Base-by-base conservation (phyloP, 2,797 vertebrate genomes). In the Aplochiton taeniatus region DNA sequence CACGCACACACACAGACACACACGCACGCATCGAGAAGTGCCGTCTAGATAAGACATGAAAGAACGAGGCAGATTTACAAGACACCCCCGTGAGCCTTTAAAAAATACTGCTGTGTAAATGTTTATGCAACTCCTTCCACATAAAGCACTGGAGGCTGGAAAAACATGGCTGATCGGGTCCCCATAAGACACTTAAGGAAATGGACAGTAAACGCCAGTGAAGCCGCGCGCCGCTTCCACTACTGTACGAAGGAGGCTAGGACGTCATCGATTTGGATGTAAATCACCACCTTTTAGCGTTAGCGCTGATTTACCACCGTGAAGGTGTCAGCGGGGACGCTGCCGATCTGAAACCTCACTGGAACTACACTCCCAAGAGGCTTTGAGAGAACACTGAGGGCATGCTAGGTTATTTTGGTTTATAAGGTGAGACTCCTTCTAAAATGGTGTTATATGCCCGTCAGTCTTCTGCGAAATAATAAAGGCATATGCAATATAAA, bases 41-140 rank as follows among this genome's bases (percentile, higher is more conserved):
- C 67, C 61, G 74, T 77, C 80, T 61, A 94, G 96, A 97, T 98
- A 96, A 96, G 90, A 84, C 92, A 94, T 97, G 94, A 97, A 96
- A 96, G 95, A 77, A 72, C 70, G 59, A 9, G 88, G 83, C 70
- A 73, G 84, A 93, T 92, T 92, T 94, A 94, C 92, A 92, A 84
- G 91, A 92, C 90, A 89, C 82, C 83, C 82, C 76, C 77, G 91
- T 92, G 91, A 91, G 88, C 83, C 86, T 90, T 91, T 90, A 93
- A 92, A 93, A 91, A 93, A 92, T 91, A 93, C 89, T 88, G 90
- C 92, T 93, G 80, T 86, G 90, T 91, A 92, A 93, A 94, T 96
- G 94, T 97, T 96, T 96, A 93, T 94, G 91, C 91, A 94, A 89
- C 86, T 87, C 9, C 78, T 87, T 89, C 78, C 75, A 79, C 84